phyloP scores from a whole-genome alignment of 2,113 vertebrate species.

The Octodon degus region DNA sequence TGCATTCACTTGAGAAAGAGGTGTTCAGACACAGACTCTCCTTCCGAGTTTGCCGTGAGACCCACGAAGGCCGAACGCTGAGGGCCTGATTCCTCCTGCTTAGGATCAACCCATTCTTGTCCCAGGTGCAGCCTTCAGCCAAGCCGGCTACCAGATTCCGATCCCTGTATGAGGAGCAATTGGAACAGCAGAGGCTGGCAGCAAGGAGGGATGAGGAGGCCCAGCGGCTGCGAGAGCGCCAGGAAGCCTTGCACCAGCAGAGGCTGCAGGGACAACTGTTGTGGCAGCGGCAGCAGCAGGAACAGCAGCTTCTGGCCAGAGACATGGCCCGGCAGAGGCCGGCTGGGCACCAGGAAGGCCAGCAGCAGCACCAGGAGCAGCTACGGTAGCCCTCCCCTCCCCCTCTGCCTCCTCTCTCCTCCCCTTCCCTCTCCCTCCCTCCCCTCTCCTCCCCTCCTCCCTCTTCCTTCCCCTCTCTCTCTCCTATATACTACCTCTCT shows the following conservation, averaged over 20 bases:
- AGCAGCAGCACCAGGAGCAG: conserved; percentile 76
- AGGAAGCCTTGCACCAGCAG: conserved; percentile 89
- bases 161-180: conserved; percentile 91
- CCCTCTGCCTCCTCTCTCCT: neutral
- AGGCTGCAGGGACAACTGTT: conserved; percentile 88
- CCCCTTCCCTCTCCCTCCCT: neutral
- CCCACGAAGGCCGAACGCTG: accelerated
- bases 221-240: conserved; percentile 85
- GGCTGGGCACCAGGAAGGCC: conserved; percentile 85
- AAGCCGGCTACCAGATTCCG: conserved; percentile 76
- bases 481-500: neutral
- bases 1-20: neutral
- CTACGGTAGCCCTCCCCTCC: conserved; percentile 79
- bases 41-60: neutral
- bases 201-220: conserved; percentile 88
- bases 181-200: conserved; percentile 92
- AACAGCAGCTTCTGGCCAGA: conserved; percentile 81
- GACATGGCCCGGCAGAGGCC: conserved; percentile 88
- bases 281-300: conserved; percentile 82
- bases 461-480: neutral
- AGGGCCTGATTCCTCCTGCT: neutral
- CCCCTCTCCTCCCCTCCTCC: neutral
- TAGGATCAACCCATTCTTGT: neutral
- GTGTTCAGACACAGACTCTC: neutral
- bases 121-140: conserved; percentile 75